phyloP scores from a whole-genome alignment of 2,113 vertebrate genomes.

The Anarrhichthys ocellatus region DNA sequence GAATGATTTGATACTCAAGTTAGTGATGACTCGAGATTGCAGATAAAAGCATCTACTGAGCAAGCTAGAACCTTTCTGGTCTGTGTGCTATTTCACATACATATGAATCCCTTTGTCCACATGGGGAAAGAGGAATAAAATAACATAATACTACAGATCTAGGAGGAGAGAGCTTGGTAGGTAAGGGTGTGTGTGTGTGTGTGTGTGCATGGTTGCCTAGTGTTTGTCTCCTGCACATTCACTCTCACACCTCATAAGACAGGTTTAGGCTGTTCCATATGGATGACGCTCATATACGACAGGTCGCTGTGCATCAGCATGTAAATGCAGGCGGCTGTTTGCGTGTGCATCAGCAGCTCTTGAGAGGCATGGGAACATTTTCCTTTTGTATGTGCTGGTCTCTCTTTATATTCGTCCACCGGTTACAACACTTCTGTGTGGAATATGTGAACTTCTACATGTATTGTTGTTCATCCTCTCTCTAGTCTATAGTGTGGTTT shows the following conservation, averaged over 20 bases:
- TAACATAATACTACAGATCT: conserved; percentile 20
- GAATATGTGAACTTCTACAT: background rate
- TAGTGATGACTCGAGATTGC: conserved; percentile 23
- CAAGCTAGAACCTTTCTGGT: background rate
- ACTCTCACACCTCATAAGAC: conserved; percentile 48
- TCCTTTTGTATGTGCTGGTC: background rate
- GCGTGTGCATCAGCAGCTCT: conserved; percentile 59
- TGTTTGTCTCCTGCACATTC: conserved; percentile 26
- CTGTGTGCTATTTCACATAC: conserved; percentile 33
- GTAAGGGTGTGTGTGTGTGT: background rate
- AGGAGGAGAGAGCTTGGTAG: background rate
- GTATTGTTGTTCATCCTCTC: background rate
- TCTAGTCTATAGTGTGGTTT: background rate
- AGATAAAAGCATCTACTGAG: conserved; percentile 12
- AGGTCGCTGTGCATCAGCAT: conserved; percentile 50
- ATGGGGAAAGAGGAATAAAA: conserved; percentile 24
- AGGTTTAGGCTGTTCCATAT: conserved; percentile 70
- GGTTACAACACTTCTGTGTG: background rate
- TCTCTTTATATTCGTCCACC: background rate
- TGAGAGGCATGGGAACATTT: background rate
- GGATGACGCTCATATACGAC: conserved; percentile 62
- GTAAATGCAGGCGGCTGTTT: conserved; percentile 68
- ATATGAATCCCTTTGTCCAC: conserved; percentile 58
- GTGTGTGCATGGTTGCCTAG: background rate
- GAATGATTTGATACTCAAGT: conserved; percentile 5